phyloP scores from a whole-genome alignment of 1,140 invertebrate species.

The Hyposmocoma kahamanoa region DNA sequence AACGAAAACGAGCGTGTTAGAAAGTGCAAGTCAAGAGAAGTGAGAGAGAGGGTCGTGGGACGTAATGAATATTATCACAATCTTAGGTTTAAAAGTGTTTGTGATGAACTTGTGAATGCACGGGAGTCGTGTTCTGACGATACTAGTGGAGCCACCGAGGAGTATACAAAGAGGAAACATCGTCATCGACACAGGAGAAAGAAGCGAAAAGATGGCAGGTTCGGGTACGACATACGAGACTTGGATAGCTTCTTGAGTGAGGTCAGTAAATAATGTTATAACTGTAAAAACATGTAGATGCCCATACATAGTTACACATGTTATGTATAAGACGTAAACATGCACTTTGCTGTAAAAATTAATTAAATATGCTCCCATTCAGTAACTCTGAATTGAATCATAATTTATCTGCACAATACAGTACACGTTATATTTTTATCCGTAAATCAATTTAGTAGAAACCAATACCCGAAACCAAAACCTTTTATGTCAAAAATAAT shows the following conservation, averaged over 20 bases:
- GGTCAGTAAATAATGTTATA: constrained; percentile 70
- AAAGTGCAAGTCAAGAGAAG: constrained; percentile 29
- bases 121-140: constrained; percentile 41
- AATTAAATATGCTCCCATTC: too few relatives aligned
- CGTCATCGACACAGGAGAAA: constrained; percentile 52
- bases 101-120: constrained; percentile 48
- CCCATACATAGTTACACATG: too few relatives aligned
- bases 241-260: constrained; percentile 83
- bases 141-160: constrained; percentile 46
- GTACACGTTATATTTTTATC: too few relatives aligned
- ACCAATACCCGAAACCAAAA: too few relatives aligned
- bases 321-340: too few relatives aligned
- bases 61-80: constrained; percentile 59
- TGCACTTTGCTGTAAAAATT: too few relatives aligned
- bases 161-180: constrained; percentile 43
- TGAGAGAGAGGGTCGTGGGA: constrained; percentile 42
- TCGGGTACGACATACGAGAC: constrained; percentile 84
- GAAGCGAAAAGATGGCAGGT: constrained; percentile 57
- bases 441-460: too few relatives aligned
- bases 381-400: too few relatives aligned
- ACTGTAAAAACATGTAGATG: too few relatives aligned
- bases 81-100: constrained; percentile 50
- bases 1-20: constrained; percentile 27
- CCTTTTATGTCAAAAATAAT: too few relatives aligned
- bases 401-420: too few relatives aligned